Evolutionary conservation across 2,888 invertebrate species (phyloP).

Genomic region (Drosophila mercatorum): DNA sequence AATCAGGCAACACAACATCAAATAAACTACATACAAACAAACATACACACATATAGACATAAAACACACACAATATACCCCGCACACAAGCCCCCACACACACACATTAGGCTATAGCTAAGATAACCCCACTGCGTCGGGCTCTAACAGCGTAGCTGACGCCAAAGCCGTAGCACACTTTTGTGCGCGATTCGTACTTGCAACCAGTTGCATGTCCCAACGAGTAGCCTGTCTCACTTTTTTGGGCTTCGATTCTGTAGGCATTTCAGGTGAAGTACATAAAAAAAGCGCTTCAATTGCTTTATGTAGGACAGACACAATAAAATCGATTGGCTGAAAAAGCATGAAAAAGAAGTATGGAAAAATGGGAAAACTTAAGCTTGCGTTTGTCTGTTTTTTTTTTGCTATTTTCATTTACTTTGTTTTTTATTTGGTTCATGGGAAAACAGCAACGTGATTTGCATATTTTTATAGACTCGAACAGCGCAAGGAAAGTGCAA

Average conservation of each 20-base stretch:
- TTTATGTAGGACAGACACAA: constrained; percentile 46
- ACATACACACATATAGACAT: background rate
- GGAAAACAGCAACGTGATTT: constrained; percentile 66
- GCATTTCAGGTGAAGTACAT: constrained; percentile 29
- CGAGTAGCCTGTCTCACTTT: constrained; percentile 14
- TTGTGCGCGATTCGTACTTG: constrained; percentile 44
- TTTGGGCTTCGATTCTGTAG: constrained; percentile 15
- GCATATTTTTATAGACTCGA: constrained; percentile 68
- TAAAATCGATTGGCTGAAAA: constrained; percentile 61
- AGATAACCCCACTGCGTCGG: background rate
- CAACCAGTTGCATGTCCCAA: constrained; percentile 67
- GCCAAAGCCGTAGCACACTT: constrained; percentile 31
- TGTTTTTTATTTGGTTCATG: constrained; percentile 13
- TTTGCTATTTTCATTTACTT: constrained; percentile 1
- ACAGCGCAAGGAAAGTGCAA: constrained; percentile 14
- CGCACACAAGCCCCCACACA: background rate
- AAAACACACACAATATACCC: background rate
- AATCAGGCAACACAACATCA: constrained; percentile 63
- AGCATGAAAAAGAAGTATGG: constrained; percentile 12
- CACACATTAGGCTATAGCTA: constrained; percentile 33
- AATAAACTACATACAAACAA: constrained; percentile 34
- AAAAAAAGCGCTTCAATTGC: constrained; percentile 50
- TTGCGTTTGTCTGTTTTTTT: constrained; percentile 11
- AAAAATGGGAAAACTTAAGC: constrained; percentile 20
- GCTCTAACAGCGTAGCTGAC: constrained; percentile 12